Base-by-base conservation (phyloP, 1,140 invertebrate species). In the Drosophila novamexicana region DNA sequence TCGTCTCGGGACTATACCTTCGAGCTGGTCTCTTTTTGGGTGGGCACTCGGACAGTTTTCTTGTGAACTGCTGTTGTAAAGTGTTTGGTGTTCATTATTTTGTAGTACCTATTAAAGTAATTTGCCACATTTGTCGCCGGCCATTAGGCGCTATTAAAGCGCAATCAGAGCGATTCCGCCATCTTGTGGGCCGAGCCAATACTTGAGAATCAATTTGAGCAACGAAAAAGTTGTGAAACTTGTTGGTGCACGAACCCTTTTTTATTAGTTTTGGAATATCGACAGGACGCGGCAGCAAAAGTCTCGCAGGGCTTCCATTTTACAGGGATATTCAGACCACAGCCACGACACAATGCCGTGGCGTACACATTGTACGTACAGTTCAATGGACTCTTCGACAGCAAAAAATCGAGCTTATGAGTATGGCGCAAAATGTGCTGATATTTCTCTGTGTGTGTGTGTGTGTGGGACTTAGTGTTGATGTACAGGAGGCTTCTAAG, bases 71-170 rank as follows among this genome's bases (percentile, higher is more conserved):
- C 37, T 77, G 79, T 18, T 77, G 64, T 54, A 70, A 64, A 62
- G 64, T 54, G 54, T 58, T 75, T 29, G 75, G 72, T 82, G 83
- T 83, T 86, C 82, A 86, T 86, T 88, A 86, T 88, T 83, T 89
- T 66, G 73, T 45, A 77, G 83, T 72, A 63, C 44, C 80, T 77
- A 84, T 85, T 88, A 84, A 84, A 84, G 81, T 84, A 89, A 88
- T 89, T 88, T 89, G 83, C 84, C 84, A 89, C 80, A 84, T 78
- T 88, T 84, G 85, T 88, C 80, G 83, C 85, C 85, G 77, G 70
- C 74, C 80, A 89, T 88, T 88, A 89, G 80, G 77, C 49, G 62
- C 84, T 75, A 89, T 88, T 90, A 88, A 88, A 88, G 83, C 66
- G 83, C 83, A 88, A 88, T 88, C 84, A 88, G 74, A 72, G 71